A percentile compares a stretch with the other conserved stretches of the same genome.
phyloP scores from a whole-genome alignment of 2,888 invertebrate species.

The Coremacera marginata region DNA sequence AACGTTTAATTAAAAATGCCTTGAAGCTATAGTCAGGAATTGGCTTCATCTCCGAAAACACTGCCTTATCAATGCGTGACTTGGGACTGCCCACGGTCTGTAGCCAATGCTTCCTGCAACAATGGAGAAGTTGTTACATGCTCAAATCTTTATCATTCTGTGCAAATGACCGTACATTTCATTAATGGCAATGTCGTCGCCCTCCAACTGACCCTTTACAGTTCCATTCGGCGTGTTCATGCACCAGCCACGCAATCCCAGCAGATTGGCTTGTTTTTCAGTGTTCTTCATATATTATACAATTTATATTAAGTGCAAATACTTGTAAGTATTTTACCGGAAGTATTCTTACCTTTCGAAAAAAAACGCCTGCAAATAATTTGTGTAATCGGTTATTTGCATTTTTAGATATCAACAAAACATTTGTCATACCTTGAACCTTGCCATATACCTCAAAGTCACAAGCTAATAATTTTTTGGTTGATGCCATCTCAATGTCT shows the following conservation, averaged over 20 bases:
- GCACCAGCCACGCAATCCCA: constrained; percentile 77
- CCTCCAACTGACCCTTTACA: constrained; percentile 76
- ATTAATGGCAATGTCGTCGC: constrained; percentile 70
- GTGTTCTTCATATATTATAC: constrained; percentile 71
- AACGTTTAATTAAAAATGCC: constrained; percentile 71
- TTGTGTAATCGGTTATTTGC: constrained; percentile 10
- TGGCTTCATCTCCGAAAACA: constrained; percentile 76
- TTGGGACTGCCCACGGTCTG: constrained; percentile 80
- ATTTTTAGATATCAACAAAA: constrained; percentile 24
- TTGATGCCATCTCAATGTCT: constrained; percentile 39
- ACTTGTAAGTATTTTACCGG: neutral
- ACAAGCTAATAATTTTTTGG: constrained; percentile 49
- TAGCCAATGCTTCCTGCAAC: constrained; percentile 68
- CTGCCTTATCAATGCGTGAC: constrained; percentile 79
- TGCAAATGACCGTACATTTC: constrained; percentile 70
- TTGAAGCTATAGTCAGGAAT: constrained; percentile 71
- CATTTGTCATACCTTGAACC: constrained; percentile 59
- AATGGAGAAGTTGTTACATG: neutral
- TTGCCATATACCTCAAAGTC: constrained; percentile 62
- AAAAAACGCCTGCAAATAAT: constrained; percentile 61
- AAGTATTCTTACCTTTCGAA: constrained; percentile 62
- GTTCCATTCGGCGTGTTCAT: constrained; percentile 76
- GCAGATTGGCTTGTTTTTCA: constrained; percentile 71
- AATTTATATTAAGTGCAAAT: too few species aligned
- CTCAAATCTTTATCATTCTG: neutral